Percentiles rank a stretch among this genome's conserved stretches.
phyloP scores from a whole-genome alignment of 2,888 invertebrate genomes.

The Temnothorax rugatulus region DNA sequence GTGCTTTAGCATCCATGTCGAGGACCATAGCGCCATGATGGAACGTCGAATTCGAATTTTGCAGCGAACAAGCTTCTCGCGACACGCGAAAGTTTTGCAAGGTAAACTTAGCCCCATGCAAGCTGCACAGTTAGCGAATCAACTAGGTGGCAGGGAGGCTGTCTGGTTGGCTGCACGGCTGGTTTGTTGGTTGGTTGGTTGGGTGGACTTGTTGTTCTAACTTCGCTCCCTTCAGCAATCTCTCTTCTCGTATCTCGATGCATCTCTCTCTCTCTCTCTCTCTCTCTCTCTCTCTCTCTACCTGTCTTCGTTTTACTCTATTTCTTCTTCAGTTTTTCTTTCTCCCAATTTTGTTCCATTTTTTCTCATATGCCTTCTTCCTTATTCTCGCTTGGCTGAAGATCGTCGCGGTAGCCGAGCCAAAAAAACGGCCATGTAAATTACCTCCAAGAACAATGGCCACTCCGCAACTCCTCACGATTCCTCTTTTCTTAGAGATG shows the following conservation, averaged over 20 bases:
- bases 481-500: slow-evolving; percentile 60
- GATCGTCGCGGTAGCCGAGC: slow-evolving; percentile 70
- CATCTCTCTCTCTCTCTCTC: slow-evolving; percentile 19
- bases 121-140: slow-evolving; percentile 72
- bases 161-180: slow-evolving; percentile 69
- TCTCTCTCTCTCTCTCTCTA: slow-evolving; percentile 32
- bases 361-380: slow-evolving; percentile 5
- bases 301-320: slow-evolving; percentile 16
- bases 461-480: slow-evolving; percentile 52
- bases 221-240: slow-evolving; percentile 74
- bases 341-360: slow-evolving; percentile 53
- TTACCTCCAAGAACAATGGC: slow-evolving; percentile 78
- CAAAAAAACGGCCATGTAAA: slow-evolving; percentile 78
- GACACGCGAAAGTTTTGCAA: slow-evolving; percentile 79
- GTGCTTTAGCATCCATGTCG: slow-evolving; percentile 28
- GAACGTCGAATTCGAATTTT: slow-evolving; percentile 62
- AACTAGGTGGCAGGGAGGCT: slow-evolving; percentile 68
- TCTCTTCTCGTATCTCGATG: slow-evolving; percentile 63
- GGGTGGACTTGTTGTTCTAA: slow-evolving; percentile 82
- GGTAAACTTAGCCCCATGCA: slow-evolving; percentile 81
- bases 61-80: slow-evolving; percentile 58
- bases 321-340: slow-evolving; percentile 41
- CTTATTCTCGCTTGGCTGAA: slow-evolving; percentile 52
- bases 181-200: slow-evolving; percentile 68
- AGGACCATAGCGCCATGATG: slow-evolving; percentile 61